phyloP scores from a whole-genome alignment of 2,888 invertebrate genomes.

The Chouioia cunea region DNA sequence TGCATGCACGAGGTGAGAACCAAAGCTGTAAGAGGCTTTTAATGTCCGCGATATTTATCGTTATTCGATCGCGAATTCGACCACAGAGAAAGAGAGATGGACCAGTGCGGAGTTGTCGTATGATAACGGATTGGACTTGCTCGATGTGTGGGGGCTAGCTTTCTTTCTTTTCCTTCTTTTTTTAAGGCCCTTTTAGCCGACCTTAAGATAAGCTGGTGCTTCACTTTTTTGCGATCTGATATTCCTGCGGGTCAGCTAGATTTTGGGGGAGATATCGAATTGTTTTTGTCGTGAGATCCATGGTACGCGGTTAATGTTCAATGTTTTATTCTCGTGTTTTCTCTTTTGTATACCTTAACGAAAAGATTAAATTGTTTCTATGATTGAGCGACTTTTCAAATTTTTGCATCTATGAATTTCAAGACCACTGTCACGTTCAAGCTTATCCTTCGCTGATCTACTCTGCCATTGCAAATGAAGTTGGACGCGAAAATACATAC shows the following conservation, averaged over 20 bases:
- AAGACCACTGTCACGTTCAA: too few species aligned
- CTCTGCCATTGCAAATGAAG: too few species aligned
- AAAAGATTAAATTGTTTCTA: too few species aligned
- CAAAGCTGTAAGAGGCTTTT: constrained; percentile 66
- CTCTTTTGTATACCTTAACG: too few species aligned
- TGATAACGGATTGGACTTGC: constrained; percentile 35
- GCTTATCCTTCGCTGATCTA: too few species aligned
- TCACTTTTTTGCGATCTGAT: constrained; percentile 42
- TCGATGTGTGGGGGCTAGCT: background rate
- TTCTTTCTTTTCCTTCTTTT: constrained; percentile 44
- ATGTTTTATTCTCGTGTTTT: too few species aligned
- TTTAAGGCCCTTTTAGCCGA: constrained; percentile 52
- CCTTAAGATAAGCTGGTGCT: constrained; percentile 19
- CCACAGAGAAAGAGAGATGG: constrained; percentile 28
- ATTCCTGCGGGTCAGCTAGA: background rate
- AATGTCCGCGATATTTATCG: constrained; percentile 66
- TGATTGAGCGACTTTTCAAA: too few species aligned
- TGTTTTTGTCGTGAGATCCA: too few species aligned
- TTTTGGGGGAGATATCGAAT: constrained; percentile 9
- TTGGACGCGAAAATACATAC: too few species aligned
- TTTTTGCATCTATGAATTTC: too few species aligned
- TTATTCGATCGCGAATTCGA: constrained; percentile 56
- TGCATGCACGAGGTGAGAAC: constrained; percentile 50
- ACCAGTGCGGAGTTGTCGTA: constrained; percentile 17
- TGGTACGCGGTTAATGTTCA: too few species aligned